Base-by-base conservation (phyloP, 53 echinoderm and acorn worm species). In the Arbacia lixula region DNA sequence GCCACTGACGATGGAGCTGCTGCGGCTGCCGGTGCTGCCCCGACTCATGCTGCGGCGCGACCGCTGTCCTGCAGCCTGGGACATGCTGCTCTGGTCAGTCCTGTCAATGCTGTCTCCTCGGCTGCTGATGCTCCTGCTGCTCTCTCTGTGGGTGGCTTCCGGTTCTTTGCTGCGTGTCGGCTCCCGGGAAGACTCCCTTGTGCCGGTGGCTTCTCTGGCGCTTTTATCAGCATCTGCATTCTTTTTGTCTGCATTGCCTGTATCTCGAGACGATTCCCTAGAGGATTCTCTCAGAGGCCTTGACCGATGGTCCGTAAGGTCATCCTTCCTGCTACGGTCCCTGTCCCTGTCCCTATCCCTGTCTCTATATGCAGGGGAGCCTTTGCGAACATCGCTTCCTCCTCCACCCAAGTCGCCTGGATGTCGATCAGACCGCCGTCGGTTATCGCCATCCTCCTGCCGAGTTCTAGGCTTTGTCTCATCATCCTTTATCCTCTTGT, bases 1-100 rank as follows among this genome's bases (percentile, higher is more conserved):
- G 39, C 84, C 42, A 63, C 82, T 63, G n/a, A 81, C 62, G 12
- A 89, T 72, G n/a, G 92, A 92, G 42, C 93, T 93, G 62, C 84
- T 86, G 3, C 85, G 85, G 53, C 93, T 93, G 33, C 85, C 87
- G 3, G 85, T 87, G 87, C 93, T 93, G 3, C 90, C 87, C 34
- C 68, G 75, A 29, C 93, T 90, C 36, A 42, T 46, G 75, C 90
- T 93, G 5, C 93, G 60, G 50, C 87, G 64, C 9, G 92, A 86
- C 17, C 89, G 34, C 12, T 50, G 50, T 8, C 24, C 42, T 2
- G 27, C 27, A 24, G 31, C 19, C 22, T 32, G 53, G 2, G 51
- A 53, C 8, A 28, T 5, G 4, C 16, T 4, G 4, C 16, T 4
- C 10, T 46, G 56, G 16, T 77, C 78, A 25, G 6, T 58, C 19